Conservation (phyloP, 1,140 invertebrate species). For the Trypoxylus dichotomus region DNA sequence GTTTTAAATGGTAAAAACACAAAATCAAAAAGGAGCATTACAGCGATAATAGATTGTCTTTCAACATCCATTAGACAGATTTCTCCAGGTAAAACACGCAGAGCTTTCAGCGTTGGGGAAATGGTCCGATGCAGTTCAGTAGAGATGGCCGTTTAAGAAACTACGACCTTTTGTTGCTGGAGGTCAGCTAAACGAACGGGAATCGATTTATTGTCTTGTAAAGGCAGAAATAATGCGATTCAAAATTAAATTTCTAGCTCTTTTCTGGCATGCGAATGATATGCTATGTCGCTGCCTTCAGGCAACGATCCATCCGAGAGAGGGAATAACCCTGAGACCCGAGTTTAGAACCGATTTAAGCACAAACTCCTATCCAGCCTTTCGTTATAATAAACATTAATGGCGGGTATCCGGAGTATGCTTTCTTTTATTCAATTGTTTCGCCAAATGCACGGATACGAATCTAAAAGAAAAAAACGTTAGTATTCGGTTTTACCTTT, state of each 20-base stretch:
- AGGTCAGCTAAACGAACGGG: conserved; percentile 31
- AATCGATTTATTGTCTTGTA: conserved; percentile 48
- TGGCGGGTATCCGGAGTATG: neutral
- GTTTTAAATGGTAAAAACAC: neutral
- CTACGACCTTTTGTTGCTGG: conserved; percentile 12
- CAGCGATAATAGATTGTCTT: neutral
- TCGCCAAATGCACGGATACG: neutral
- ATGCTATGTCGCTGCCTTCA: conserved; percentile 36
- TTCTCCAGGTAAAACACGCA: conserved; percentile 11
- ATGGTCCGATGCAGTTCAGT: conserved; percentile 17
- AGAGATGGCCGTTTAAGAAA: conserved; percentile 6
- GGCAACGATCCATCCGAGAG: conserved; percentile 23
- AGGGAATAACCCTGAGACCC: neutral
- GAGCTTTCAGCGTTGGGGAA: neutral
- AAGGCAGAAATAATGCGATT: conserved; percentile 48
- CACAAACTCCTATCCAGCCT: neutral
- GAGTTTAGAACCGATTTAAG: neutral
- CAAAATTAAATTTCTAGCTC: conserved; percentile 48
- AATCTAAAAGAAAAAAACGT: no score
- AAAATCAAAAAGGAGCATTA: neutral
- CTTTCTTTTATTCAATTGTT: neutral
- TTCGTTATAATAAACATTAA: conserved; percentile 2
- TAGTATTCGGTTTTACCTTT: no score
- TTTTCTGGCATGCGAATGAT: conserved; percentile 46
- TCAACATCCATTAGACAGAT: conserved; percentile 11